Base-by-base conservation (phyloP, 2,888 invertebrate species). In the Drosophila neonasuta region DNA sequence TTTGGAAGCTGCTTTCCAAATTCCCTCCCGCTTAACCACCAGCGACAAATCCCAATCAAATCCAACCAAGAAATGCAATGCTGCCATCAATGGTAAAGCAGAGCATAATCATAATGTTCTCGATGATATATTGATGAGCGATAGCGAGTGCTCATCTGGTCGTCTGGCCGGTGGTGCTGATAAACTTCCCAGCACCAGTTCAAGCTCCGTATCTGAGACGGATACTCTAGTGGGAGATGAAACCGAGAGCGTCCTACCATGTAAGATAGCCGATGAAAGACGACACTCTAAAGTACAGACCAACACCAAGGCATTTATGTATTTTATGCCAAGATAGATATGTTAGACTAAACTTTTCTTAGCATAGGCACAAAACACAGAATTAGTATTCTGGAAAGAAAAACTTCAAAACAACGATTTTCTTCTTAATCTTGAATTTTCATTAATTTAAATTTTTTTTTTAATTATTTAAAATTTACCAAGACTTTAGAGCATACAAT, bases 151-250 rank as follows among this genome's bases (percentile, higher is more conserved):
- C 4, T n/a, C 54, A 9, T 32, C 7, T 39, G 30, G 10, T 24
- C 85, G 85, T 6, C 49, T 85, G 2, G 13, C 64, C 5, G 83
- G 86, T 32, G 81, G 81, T 15, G 77, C 80, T 20, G 86, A 81
- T 34, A 72, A 57, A 45, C 29, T 3, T 11, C 6, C 56, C 0
- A 13, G 17, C 36, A 42, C 20, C 5, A 55, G 64, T n/a, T 58
- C 70, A n/a, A 58, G 52, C 10, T 79, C 77, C 6, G 58, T 74
- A 45, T 81, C 81, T 30, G 86, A 82, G 30, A 63, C 81, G 17
- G 80, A 85, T 42, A 81, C 86, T 2, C 60, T 81, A 15, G 71
- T 81, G 52, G 86, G 69, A 32, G 67, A 58, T 5, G 77, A 73
- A 29, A 68, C 64, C 46, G 24, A 24, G 1, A 24, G 42, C 48